Conservation (phyloP, 2,113 vertebrate species). For the Coptodon bakossiorum region DNA sequence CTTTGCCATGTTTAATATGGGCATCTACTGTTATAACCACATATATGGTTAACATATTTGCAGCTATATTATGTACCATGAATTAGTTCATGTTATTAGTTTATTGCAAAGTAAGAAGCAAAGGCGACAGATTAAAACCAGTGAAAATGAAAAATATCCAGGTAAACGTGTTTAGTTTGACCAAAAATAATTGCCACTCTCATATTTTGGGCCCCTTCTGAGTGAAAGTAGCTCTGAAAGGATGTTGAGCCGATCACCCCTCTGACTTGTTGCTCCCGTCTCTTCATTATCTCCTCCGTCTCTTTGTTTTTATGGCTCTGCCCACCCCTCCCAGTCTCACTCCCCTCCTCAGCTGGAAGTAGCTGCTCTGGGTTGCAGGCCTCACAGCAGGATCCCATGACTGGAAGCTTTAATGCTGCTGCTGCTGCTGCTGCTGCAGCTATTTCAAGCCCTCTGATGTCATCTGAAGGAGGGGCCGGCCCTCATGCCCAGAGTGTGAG, state of each 20-base stretch:
- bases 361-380: slow-evolving; percentile 11
- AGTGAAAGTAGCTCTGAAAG: neutral
- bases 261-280: slow-evolving; percentile 9
- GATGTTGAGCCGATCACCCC: neutral
- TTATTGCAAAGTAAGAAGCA: neutral
- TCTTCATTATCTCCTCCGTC: neutral
- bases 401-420: slow-evolving; percentile 48
- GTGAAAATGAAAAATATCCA: neutral
- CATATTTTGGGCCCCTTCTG: neutral
- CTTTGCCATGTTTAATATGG: neutral
- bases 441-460: slow-evolving; percentile 59
- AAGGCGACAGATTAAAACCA: neutral
- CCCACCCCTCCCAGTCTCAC: neutral
- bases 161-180: neutral
- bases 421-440: neutral
- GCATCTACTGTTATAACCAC: neutral
- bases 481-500: slow-evolving; percentile 29
- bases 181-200: neutral
- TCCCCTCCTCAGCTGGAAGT: slow-evolving; percentile 2
- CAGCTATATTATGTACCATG: neutral
- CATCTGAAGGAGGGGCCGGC: slow-evolving; percentile 48
- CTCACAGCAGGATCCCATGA: slow-evolving; percentile 33
- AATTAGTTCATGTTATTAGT: neutral
- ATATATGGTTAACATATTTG: neutral
- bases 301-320: neutral